Base-by-base conservation (phyloP, 2,113 vertebrate species). In the Tenebrosternarchus preto region DNA sequence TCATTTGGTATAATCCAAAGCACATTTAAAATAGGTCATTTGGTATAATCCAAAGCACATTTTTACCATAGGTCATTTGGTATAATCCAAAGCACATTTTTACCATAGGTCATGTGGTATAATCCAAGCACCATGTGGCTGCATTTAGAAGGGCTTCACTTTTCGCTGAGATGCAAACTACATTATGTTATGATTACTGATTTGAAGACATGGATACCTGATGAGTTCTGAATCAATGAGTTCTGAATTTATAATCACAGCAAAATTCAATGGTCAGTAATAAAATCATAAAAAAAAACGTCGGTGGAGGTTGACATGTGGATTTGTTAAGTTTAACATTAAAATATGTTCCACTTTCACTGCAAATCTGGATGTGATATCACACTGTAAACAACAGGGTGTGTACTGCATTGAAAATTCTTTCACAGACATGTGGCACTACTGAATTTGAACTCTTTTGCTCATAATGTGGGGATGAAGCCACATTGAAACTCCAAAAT, bases 11-110 rank as follows among this genome's bases (percentile, higher is more conserved):
- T n/a, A n/a, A n/a, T n/a, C n/a, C 33, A 57, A 55, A 73, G 29
- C 11, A 67, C 31, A 46, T 16, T 15, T 80, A 79, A 76, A 61
- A 68, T 61, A 36, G 70, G 86, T 79, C 66, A 60, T n/a, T n/a
- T n/a, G n/a, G n/a, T n/a, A n/a, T n/a, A n/a, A n/a, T n/a, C n/a
- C 33, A 57, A 55, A 73, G 29, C 11, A 67, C 31, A 46, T 16
- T 15, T 80, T 80, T 77, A 61, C 78, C 75, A 68, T 61, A 36
- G 70, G 86, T 79, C 66, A 60, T n/a, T n/a, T n/a, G n/a, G n/a
- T n/a, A n/a, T n/a, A n/a, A n/a, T n/a, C n/a, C n/a, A n/a, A n/a
- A n/a, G n/a, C n/a, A n/a, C n/a, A n/a, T n/a, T n/a, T 63, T 66
- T 33, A 29, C 75, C 22, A 1, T 0, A 68, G 27, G 16, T 29